Evolutionary conservation across 2,888 invertebrate species (phyloP), one percentile per base, ranked within the genome.

Genomic region (Chalcosyrphus nemorum): DNA sequence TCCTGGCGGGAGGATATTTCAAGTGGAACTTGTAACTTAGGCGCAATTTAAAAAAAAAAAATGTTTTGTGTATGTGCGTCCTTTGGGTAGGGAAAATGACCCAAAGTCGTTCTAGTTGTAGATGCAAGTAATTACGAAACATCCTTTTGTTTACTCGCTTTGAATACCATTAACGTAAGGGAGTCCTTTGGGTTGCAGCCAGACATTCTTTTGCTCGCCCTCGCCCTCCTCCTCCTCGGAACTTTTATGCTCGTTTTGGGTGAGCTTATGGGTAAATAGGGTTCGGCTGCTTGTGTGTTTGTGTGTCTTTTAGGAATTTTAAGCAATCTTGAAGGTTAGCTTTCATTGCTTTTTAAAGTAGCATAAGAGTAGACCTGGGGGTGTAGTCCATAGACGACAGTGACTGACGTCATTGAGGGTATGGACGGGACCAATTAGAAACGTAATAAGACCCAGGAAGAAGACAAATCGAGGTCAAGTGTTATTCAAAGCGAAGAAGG

Each of bases 381-480:
- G 63, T 63, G 35, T n/a, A 43, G n/a, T n/a, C n/a, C n/a, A 45
- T 52, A 43, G 52, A 2, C 21, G 43, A 32, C 38, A n/a, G 50
- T 78, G 45, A 19, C 47, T 47, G 75, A 56, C 56, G 54, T 68
- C 54, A 50, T 35, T 15, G 27, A 47, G 21, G 45, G 52, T 29
- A 50, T 50, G 38, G 47, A 41, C 13, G 15, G 13, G 41, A 56
- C 75, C 68, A 81, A 81, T 81, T 75, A 75, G 75, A 75, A 56
- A 35, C 24, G 63, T 57, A 70, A 81, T 81, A 47, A 61, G 68
- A 75, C 13, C 75, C 54, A 56, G 21, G 43, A 56, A 47, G 56
- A 54, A 41, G 47, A 35, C 35, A 56, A 75, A 75, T 81, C 47
- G 63, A 19, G 75, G 59, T 68, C 80, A 80, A 80, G 66, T 29